phyloP scores from a whole-genome alignment of 1,140 invertebrate species.

The Drosophila chauvacae region DNA sequence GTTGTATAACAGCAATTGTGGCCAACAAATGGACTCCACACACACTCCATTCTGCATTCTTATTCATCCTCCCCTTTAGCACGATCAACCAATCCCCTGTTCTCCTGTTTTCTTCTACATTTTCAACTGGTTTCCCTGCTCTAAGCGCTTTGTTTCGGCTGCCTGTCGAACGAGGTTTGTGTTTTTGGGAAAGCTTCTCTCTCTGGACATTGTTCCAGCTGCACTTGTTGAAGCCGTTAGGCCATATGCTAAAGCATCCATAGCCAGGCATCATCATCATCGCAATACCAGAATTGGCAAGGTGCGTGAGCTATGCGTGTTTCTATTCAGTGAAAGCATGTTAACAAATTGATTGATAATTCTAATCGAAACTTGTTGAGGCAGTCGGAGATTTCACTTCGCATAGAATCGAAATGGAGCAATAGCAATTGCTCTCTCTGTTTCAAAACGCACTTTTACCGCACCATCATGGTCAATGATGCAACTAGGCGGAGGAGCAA shows the following conservation, averaged over 20 bases:
- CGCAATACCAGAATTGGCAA: constrained; percentile 30
- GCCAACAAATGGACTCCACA: constrained; percentile 19
- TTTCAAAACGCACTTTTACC: constrained; percentile 71
- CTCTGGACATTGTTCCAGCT: constrained; percentile 42
- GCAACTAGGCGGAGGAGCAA: constrained; percentile 47
- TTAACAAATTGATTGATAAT: constrained; percentile 52
- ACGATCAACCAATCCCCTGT: constrained; percentile 9
- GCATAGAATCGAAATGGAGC: constrained; percentile 53
- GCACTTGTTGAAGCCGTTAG: constrained; percentile 45
- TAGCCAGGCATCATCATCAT: background rate
- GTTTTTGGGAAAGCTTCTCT: constrained; percentile 41
- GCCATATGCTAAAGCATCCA: constrained; percentile 1
- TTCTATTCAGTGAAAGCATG: constrained; percentile 66
- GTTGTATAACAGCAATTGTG: constrained; percentile 66
- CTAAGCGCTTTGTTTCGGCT: constrained; percentile 21
- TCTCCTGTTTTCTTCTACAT: constrained; percentile 7
- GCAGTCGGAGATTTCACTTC: constrained; percentile 44
- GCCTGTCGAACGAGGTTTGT: constrained; percentile 33
- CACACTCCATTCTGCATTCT: constrained; percentile 40
- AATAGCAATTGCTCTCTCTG: constrained; percentile 25
- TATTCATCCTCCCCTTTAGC: constrained; percentile 3
- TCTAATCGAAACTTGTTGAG: constrained; percentile 55
- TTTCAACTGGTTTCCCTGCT: constrained; percentile 42
- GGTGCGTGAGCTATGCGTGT: constrained; percentile 3
- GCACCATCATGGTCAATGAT: constrained; percentile 47